Evolutionary conservation across 1,140 invertebrate species (phyloP).

Genomic region (Oscheius sp.): DNA sequence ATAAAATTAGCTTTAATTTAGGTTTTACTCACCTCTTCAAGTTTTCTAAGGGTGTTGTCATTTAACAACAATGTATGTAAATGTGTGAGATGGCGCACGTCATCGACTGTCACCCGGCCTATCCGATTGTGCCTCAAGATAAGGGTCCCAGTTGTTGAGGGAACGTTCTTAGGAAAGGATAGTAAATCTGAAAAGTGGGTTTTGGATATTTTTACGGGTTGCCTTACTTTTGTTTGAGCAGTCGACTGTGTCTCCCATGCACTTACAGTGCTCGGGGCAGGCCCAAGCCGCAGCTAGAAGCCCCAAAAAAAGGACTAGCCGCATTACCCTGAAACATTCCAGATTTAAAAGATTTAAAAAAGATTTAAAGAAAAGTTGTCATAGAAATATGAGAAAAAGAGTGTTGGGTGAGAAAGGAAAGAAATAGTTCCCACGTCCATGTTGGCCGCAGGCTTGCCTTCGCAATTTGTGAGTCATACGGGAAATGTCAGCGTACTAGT

Average conservation of each 20-base stretch:
- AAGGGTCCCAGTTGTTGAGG: conserved; percentile 10
- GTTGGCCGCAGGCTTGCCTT: no score
- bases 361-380: no score
- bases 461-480: no score
- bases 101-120: neutral
- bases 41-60: neutral
- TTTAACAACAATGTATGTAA: neutral
- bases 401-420: no score
- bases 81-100: neutral
- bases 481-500: no score
- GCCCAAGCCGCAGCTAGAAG: neutral
- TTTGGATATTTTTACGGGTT: neutral
- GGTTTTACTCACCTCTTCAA: neutral
- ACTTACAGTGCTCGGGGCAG: conserved; percentile 1
- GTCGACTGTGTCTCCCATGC: neutral
- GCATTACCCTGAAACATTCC: neutral
- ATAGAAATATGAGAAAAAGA: no score
- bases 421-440: no score
- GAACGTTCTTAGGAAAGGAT: neutral
- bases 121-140: conserved; percentile 22
- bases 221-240: neutral
- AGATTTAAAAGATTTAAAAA: no score
- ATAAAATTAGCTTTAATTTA: neutral
- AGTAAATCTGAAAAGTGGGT: neutral
- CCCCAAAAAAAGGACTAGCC: neutral